These are phyloP conservation scores for Calidris pygmaea DNA, from an alignment of 2,113 vertebrate species.

Conservation along the genomic window DNA sequence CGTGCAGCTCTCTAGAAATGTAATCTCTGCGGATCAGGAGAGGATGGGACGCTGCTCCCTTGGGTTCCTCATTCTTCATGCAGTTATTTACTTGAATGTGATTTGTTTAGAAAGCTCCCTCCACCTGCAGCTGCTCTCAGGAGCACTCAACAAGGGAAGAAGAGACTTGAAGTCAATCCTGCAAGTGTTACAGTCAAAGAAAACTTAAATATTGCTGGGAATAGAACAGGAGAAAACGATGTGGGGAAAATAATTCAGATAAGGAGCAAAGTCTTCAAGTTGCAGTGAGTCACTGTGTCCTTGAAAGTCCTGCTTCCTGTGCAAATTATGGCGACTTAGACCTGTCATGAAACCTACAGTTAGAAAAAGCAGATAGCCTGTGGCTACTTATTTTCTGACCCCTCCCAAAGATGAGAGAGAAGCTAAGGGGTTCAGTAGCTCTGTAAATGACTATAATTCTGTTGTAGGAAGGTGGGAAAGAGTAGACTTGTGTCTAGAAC, in stretches of 20 bases:
- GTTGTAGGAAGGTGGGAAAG: not conserved
- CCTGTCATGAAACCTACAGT: not conserved
- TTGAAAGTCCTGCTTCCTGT: not conserved
- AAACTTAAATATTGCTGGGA: not conserved
- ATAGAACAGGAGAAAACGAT: not conserved
- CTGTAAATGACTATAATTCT: not conserved
- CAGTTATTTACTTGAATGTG: not conserved
- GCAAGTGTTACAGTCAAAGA: not conserved
- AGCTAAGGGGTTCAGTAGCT: not conserved
- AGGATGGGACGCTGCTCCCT: not conserved
- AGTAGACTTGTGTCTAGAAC: not conserved
- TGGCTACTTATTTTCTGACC: not conserved
- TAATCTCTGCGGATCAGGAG: not conserved
- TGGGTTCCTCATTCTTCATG: not conserved
- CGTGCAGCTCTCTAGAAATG: not conserved
- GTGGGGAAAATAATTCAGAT: not conserved
- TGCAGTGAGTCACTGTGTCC: not conserved
- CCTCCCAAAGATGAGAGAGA: not conserved
- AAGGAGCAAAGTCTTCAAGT: not conserved
- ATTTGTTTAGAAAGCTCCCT: not conserved
- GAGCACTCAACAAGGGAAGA: not conserved
- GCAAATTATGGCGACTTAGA: not conserved
- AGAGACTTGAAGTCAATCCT: not conserved
- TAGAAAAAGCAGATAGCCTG: not conserved
- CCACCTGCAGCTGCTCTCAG: not conserved